Evolutionary conservation across 2,113 vertebrate species (phyloP), one percentile per base, ranked within the genome.

Genomic region (Xiphophorus maculatus): DNA sequence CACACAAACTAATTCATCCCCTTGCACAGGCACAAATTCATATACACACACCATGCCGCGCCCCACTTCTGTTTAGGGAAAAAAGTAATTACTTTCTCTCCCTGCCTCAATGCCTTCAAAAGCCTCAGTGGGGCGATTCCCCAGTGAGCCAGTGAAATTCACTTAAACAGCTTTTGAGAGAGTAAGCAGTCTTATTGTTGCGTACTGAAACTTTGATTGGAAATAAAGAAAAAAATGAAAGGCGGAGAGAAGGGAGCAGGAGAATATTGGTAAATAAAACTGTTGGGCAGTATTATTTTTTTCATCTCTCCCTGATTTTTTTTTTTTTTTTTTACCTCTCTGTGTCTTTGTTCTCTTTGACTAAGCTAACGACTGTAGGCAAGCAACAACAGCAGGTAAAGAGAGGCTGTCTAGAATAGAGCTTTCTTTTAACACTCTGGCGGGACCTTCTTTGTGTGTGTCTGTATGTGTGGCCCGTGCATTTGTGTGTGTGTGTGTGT

Each of bases 161-260:
- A 93, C 93, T 93, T 93, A 93, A 93, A 93, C 90, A 93, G 93
- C 91, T 92, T 93, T 92, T 93, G 91, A 93, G 91, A 91, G 93
- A 92, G 90, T 93, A 93, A 93, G 93, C 92, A 93, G 90, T 93
- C 91, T 93, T 92, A 91, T 92, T 93, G 90, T 93, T 91, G 90
- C 77, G 65, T 87, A 78, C 88, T 90, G 86, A 92, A 91, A 93
- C 91, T 93, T 91, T 92, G 91, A 92, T 93, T 91, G 87, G 88
- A 90, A 90, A 88, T 87, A 76, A 83, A 69, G 32, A 65, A 73
- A 84, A 81, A 88, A 83, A 88, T 87, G 82, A 86, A 78, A 77
- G 69, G 61, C 71, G 80, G 79, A 89, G 89, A 79, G 72, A 77
- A 77, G 83, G 74, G 66, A 63, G 79, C 66, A 74, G 33, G 70